Percentiles rank a stretch among this genome's conserved stretches.
These are phyloP conservation scores for Ips typographus DNA, from an alignment of 1,140 invertebrate species.

Conservation along the genomic window DNA sequence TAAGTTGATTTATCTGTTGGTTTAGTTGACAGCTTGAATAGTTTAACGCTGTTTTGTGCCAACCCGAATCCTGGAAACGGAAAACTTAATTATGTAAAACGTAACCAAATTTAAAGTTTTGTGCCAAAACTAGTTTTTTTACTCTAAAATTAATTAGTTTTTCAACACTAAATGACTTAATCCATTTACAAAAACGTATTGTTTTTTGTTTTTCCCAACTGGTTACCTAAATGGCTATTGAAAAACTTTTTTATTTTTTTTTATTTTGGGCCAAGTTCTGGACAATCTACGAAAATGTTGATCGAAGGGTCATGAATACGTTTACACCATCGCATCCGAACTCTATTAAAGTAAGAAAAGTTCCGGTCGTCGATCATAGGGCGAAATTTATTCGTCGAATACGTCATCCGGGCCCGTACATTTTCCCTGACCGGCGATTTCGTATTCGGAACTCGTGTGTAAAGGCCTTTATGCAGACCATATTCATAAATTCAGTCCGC, in stretches of 20 bases:
- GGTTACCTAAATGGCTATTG: too few relatives aligned
- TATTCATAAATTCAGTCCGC: slow-evolving; percentile 35
- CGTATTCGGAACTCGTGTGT: slow-evolving; percentile 26
- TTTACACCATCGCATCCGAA: too few relatives aligned
- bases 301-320: too few relatives aligned
- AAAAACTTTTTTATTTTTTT: too few relatives aligned
- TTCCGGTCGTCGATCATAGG: slow-evolving; percentile 32
- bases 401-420: slow-evolving; percentile 26
- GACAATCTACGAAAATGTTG: too few relatives aligned
- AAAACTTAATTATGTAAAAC: background rate
- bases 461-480: slow-evolving; percentile 34
- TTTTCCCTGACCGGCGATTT: slow-evolving; percentile 34
- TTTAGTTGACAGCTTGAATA: background rate
- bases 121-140: background rate
- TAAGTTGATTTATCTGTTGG: slow-evolving; percentile 3
- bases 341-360: slow-evolving; percentile 6
- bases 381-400: slow-evolving; percentile 24
- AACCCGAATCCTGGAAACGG: too few relatives aligned
- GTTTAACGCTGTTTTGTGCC: too few relatives aligned
- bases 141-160: too few relatives aligned
- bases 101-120: background rate
- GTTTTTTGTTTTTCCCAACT: too few relatives aligned
- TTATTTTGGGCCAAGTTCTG: too few relatives aligned
- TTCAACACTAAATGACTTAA: too few relatives aligned
- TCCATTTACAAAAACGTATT: too few relatives aligned